These are phyloP conservation scores for Rattus norvegicus DNA, from an alignment of 2,113 vertebrate genomes.

Conservation along the genomic window DNA sequence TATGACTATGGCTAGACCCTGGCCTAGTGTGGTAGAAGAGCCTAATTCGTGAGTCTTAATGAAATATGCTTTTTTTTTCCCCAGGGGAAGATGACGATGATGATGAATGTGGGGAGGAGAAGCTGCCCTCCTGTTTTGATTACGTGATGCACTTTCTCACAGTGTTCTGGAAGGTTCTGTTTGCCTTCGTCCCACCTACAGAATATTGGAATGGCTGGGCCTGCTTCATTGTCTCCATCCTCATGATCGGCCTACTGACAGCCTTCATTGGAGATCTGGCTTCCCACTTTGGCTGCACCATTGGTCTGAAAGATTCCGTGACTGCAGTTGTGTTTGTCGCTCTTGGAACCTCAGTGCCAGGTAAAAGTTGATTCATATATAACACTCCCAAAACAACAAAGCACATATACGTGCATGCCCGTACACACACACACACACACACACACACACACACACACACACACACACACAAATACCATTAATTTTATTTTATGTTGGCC, in stretches of 20 bases:
- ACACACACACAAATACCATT: not conserved
- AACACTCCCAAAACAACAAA: not conserved
- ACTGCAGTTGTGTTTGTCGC: constrained; percentile 97
- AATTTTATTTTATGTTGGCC: not conserved
- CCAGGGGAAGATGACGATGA: constrained; percentile 92
- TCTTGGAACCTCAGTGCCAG: constrained; percentile 96
- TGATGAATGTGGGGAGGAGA: constrained; percentile 93
- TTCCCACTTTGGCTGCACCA: constrained; percentile 97
- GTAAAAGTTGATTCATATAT: constrained; percentile 78
- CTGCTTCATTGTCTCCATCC: constrained; percentile 95
- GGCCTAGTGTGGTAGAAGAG: not conserved
- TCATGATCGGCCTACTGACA: constrained; percentile 95
- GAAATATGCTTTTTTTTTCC: constrained; percentile 51
- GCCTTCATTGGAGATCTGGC: constrained; percentile 97
- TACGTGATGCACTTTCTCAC: constrained; percentile 99
- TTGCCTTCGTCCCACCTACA: constrained; percentile 97
- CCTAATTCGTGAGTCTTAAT: rapidly evolving
- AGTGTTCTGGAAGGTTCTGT: constrained; percentile 98
- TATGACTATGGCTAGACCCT: not conserved
- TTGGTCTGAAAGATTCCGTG: constrained; percentile 97
- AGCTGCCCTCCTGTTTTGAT: constrained; percentile 95
- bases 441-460: not conserved
- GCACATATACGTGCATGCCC: not conserved
- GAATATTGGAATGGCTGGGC: constrained; percentile 98
- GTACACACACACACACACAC: not conserved